Conservation (phyloP, 2,888 invertebrate genomes). For the Parnassius smintheus region DNA sequence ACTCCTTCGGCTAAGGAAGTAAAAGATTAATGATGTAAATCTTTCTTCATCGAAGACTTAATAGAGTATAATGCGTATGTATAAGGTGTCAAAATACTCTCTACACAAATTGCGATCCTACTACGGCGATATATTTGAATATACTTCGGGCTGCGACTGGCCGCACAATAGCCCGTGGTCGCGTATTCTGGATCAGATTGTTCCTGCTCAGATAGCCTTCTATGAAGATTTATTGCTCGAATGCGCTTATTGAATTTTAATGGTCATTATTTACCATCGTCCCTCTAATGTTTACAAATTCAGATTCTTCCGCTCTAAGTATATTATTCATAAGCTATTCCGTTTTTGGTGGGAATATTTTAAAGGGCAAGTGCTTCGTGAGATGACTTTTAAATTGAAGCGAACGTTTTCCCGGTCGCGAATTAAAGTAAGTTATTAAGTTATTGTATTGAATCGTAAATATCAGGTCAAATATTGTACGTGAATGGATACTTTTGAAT, state of each 20-base stretch:
- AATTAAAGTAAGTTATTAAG: constrained; percentile 50
- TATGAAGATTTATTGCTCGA: constrained; percentile 73
- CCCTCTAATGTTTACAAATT: constrained; percentile 40
- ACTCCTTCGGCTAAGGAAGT: no score
- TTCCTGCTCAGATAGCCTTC: constrained; percentile 75
- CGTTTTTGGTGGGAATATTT: constrained; percentile 39
- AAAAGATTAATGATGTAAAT: no score
- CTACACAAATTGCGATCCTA: constrained; percentile 67
- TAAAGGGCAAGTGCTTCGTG: constrained; percentile 42
- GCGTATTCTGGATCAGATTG: constrained; percentile 68
- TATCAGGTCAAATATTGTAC: constrained; percentile 42
- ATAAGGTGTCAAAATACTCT: constrained; percentile 73
- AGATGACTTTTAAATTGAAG: constrained; percentile 47
- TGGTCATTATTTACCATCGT: constrained; percentile 65
- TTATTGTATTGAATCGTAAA: constrained; percentile 35
- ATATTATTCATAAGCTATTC: constrained; percentile 37
- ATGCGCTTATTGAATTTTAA: constrained; percentile 74
- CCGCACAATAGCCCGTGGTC: constrained; percentile 54
- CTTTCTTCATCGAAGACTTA: no score
- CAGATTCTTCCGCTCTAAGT: constrained; percentile 30
- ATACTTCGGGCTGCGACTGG: constrained; percentile 48
- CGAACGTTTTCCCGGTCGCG: constrained; percentile 42
- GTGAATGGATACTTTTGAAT: constrained; percentile 33
- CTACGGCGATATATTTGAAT: constrained; percentile 75
- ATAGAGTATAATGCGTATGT: constrained; percentile 64